These are phyloP conservation scores for Quiscalus mexicanus DNA, from an alignment of 2,113 vertebrate species.

Conservation along the genomic window DNA sequence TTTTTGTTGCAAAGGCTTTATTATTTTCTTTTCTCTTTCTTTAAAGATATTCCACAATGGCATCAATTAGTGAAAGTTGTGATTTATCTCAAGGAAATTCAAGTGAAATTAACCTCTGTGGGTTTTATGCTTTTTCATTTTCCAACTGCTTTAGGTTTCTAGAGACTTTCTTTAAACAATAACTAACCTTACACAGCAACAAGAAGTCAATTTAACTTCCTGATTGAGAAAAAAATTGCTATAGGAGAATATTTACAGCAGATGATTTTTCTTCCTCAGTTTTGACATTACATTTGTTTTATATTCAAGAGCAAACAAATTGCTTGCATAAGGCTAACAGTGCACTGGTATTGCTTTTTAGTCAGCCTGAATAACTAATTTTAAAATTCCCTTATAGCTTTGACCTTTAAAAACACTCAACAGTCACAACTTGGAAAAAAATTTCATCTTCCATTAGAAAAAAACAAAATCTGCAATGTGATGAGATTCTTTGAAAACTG, in stretches of 20 bases:
- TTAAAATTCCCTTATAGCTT: constrained; percentile 3
- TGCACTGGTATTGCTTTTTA: background rate
- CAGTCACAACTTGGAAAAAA: background rate
- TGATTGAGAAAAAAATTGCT: background rate
- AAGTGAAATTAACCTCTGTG: background rate
- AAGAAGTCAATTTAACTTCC: constrained; percentile 1
- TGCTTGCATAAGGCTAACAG: background rate
- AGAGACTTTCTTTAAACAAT: background rate
- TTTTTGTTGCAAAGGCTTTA: background rate
- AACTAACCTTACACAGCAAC: background rate
- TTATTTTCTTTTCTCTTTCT: background rate
- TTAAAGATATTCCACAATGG: background rate
- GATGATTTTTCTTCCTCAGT: background rate
- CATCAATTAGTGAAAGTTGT: background rate
- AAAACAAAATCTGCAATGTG: background rate
- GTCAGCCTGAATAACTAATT: constrained; percentile 12
- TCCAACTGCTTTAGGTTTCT: background rate
- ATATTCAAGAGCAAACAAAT: background rate
- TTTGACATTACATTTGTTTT: background rate
- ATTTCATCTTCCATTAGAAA: background rate
- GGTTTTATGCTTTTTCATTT: background rate
- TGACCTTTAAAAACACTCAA: constrained; percentile 17
- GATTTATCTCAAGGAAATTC: background rate
- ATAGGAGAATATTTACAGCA: background rate
- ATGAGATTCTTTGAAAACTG: background rate